These are phyloP conservation scores for Enchytraeus crypticus DNA, from an alignment of 2,888 invertebrate species.

Conservation along the genomic window DNA sequence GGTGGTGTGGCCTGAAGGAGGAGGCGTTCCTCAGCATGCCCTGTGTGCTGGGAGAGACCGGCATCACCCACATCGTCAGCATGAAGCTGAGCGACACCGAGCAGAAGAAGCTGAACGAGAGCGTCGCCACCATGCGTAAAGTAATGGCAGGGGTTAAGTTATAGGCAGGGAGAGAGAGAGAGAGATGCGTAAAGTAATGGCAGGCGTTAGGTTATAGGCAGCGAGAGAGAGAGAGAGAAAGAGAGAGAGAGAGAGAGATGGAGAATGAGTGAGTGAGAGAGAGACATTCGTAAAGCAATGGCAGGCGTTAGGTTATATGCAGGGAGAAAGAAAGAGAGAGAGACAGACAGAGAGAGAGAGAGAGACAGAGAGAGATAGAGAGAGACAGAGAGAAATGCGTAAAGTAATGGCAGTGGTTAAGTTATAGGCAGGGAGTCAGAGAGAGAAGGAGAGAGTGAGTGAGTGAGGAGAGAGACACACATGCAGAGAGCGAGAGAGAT, in stretches of 20 bases:
- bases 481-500: neutral
- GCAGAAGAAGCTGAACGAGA: conserved; percentile 7
- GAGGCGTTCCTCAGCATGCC: conserved; percentile 81
- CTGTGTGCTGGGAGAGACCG: conserved; percentile 57
- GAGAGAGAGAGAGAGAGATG: too few relatives aligned
- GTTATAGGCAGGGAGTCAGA: conserved; percentile 4
- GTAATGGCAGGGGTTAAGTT: conserved; percentile 17
- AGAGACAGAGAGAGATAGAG: too few relatives aligned
- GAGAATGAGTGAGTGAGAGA: too few relatives aligned
- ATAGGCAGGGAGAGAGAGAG: conserved; percentile 1
- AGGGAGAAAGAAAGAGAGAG: too few relatives aligned
- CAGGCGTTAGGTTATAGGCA: conserved; percentile 12
- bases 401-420: conserved; percentile 17
- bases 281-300: conserved; percentile 15
- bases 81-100: conserved; percentile 51
- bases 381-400: too few relatives aligned
- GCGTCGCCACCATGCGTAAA: conserved; percentile 7
- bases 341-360: too few relatives aligned
- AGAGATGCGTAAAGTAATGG: conserved; percentile 16
- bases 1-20: conserved; percentile 67
- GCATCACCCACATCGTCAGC: conserved; percentile 61
- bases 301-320: conserved; percentile 13
- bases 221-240: too few relatives aligned
- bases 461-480: conserved; percentile 14
- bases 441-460: conserved; percentile 14